Conservation (phyloP, 2,113 vertebrate species). For the Callorhinus ursinus region DNA sequence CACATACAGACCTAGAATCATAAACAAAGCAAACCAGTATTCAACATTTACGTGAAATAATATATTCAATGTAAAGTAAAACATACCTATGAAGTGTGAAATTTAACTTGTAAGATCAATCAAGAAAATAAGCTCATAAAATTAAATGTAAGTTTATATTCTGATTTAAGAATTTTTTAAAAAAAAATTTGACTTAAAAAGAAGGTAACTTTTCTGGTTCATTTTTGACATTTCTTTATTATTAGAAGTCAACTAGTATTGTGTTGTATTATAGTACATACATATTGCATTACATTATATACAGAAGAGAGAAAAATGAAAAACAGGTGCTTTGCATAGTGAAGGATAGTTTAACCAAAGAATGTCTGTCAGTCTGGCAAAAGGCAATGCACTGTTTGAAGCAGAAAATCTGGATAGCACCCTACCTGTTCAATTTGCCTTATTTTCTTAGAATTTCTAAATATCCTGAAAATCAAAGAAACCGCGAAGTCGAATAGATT, state of each 20-base stretch:
- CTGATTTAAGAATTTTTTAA: neutral
- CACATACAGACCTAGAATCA: neutral
- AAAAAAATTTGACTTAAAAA: neutral
- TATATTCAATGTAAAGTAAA: slow-evolving; percentile 25
- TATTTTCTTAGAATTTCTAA: neutral
- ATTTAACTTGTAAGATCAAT: neutral
- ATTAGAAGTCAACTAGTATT: neutral
- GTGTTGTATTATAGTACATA: neutral
- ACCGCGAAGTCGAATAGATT: neutral
- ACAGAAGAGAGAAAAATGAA: neutral
- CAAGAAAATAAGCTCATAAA: slow-evolving; percentile 29
- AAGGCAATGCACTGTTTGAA: neutral
- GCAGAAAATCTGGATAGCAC: neutral
- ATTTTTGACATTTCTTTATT: neutral
- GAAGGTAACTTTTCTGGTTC: neutral
- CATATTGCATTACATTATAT: neutral
- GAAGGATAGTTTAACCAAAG: neutral
- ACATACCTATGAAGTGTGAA: neutral
- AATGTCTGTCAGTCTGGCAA: neutral
- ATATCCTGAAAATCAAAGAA: neutral
- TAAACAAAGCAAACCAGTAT: neutral
- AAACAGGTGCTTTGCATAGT: neutral
- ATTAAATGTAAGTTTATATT: neutral
- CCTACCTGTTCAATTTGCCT: too few relatives aligned
- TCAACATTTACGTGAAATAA: slow-evolving; percentile 25